These are phyloP conservation scores for Lordiphosa collinella DNA, from an alignment of 1,140 invertebrate species.

Conservation along the genomic window DNA sequence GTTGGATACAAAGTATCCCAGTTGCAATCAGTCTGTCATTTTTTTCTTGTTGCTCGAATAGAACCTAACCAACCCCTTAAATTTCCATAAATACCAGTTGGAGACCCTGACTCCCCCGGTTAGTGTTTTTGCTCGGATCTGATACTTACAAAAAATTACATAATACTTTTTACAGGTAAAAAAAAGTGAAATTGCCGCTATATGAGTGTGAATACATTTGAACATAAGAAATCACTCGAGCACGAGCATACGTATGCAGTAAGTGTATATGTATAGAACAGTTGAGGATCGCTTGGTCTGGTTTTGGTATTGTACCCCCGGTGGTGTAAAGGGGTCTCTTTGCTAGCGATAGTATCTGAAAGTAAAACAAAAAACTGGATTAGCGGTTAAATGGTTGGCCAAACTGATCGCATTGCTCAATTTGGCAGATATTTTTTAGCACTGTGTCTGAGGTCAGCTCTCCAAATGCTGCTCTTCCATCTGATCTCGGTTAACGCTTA, in stretches of 20 bases:
- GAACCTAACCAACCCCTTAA: too few species aligned
- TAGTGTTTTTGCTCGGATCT: too few species aligned
- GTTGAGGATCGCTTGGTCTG: slow-evolving; percentile 7
- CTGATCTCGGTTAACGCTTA: too few species aligned
- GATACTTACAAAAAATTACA: too few species aligned
- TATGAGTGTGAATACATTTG: slow-evolving; percentile 1
- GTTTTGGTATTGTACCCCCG: background rate
- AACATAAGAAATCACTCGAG: background rate
- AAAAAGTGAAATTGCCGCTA: slow-evolving; percentile 1
- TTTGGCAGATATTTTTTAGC: background rate
- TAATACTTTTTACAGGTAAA: too few species aligned
- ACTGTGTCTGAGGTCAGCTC: slow-evolving; percentile 27
- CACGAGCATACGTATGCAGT: background rate
- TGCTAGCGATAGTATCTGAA: slow-evolving; percentile 61
- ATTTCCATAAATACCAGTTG: too few species aligned
- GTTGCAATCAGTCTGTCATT: too few species aligned
- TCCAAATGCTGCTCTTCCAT: slow-evolving; percentile 5
- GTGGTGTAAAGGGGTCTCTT: slow-evolving; percentile 6
- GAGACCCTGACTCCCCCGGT: too few species aligned
- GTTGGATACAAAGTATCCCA: too few species aligned
- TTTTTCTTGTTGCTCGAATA: too few species aligned
- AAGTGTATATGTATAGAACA: background rate
- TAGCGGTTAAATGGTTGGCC: slow-evolving; percentile 11
- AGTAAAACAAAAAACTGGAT: slow-evolving; percentile 40
- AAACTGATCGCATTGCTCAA: background rate